phyloP scores from a whole-genome alignment of 1,140 invertebrate genomes.

The Rhagoletis pomonella region DNA sequence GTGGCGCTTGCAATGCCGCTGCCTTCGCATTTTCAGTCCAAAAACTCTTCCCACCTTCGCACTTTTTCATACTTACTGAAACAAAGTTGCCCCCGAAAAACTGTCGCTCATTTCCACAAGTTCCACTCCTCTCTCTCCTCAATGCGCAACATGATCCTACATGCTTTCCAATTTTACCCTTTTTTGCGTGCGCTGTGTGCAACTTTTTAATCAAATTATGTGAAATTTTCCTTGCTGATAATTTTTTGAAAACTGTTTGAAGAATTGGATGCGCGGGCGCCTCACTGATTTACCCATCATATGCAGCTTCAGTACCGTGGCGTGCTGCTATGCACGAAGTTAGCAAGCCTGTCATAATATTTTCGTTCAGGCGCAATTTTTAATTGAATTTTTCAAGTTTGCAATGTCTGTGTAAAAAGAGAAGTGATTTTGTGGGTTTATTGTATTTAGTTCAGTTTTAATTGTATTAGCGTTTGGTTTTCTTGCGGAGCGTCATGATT shows the following conservation, averaged over 20 bases:
- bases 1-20: background rate
- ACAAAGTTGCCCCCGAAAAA: slow-evolving; percentile 51
- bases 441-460: slow-evolving; percentile 11
- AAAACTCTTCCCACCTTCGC: background rate
- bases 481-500: background rate
- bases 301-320: background rate
- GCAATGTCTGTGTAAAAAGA: background rate
- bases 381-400: slow-evolving; percentile 55
- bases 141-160: no score
- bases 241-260: slow-evolving; percentile 65
- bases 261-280: background rate
- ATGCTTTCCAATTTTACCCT: slow-evolving; percentile 44
- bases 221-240: slow-evolving; percentile 72
- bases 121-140: background rate
- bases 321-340: background rate
- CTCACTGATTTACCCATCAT: background rate
- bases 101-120: background rate
- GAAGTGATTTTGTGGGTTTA: background rate
- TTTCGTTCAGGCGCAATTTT: slow-evolving; percentile 42
- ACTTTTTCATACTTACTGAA: slow-evolving; percentile 29
- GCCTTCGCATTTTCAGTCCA: background rate
- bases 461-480: background rate
- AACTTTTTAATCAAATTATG: slow-evolving; percentile 74
- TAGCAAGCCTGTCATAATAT: slow-evolving; percentile 45
- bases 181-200: slow-evolving; percentile 65